Evolutionary conservation across 1,140 invertebrate species (phyloP), one percentile per base, ranked within the genome.

Genomic region (Bombus polaris): DNA sequence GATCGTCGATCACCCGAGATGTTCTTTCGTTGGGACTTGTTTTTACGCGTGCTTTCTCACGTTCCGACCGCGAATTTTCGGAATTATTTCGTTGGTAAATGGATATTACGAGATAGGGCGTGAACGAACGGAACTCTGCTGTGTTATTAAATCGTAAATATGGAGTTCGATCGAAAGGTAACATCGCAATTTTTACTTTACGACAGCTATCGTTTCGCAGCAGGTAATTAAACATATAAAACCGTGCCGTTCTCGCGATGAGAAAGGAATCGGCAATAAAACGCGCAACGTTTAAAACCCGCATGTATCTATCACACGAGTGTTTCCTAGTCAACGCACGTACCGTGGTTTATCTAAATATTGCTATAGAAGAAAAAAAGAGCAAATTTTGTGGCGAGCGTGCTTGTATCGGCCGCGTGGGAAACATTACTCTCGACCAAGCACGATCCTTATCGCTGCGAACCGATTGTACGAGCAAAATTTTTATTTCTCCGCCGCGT

Each of bases 301-400:
- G 68, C 57, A 44, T 28, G 44, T 74, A 53, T 81, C 59, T 70
- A 47, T 35, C 76, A 10, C 32, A 22, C 25, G n/a, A n/a, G 53
- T 44, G 83, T 80, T 85, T 68, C 78, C 66, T 88, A 90, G 76
- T 90, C 90, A 72, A 62, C 68, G 65, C 88, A 92, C 91, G 90
- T 91, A 91, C 82, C 71, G 70, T 47, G 71, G 86, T 90, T 92
- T 92, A 92, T 92, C 91, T 92, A 88, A 92, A 88, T 91, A 88
- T 92, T 89, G 87, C 85, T 62, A 39, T 66, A 83, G 80, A 39
- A 79, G 68, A 85, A 87, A 89, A 91, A 91, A 86, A 42, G 70
- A 87, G 70, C 59, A 76, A 89, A 66, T 81, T 57, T n/a, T 8
- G 81, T 47, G 85, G 82, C 79, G 83, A 86, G 81, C 77, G 75